phyloP scores from a whole-genome alignment of 2,888 invertebrate genomes.

The Alsophila aescularia region DNA sequence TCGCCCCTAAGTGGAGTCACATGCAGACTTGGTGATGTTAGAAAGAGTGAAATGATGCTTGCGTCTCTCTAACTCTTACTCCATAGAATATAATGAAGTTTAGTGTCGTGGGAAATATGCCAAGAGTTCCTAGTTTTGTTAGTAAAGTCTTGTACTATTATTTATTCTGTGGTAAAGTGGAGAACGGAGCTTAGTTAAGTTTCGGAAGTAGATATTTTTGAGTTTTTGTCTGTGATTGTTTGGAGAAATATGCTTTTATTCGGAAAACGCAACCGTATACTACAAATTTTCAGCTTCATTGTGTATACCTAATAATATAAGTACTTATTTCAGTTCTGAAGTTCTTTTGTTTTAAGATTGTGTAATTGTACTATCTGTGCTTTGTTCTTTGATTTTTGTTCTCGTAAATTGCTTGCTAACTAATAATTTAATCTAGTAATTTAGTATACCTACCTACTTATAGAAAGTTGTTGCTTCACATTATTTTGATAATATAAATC shows the following conservation, averaged over 20 bases:
- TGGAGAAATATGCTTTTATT: neutral
- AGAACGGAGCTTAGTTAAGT: slow-evolving; percentile 52
- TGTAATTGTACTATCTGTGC: no score
- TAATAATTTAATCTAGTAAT: no score
- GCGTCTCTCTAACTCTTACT: slow-evolving; percentile 37
- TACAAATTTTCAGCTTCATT: neutral
- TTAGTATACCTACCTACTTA: no score
- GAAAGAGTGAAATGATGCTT: slow-evolving; percentile 32
- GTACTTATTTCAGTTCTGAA: neutral
- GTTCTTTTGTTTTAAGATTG: neutral
- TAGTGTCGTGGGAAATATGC: slow-evolving; percentile 61
- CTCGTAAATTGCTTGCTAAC: no score
- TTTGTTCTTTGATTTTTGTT: no score
- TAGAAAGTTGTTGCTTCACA: no score
- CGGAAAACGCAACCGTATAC: neutral
- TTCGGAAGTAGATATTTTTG: slow-evolving; percentile 37
- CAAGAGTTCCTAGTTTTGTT: slow-evolving; percentile 57
- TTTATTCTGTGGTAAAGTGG: no score
- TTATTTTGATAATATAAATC: neutral
- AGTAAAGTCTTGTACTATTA: no score
- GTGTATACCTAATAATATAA: neutral
- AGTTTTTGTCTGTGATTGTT: slow-evolving; percentile 32
- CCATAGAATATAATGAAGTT: slow-evolving; percentile 56
- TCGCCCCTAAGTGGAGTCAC: slow-evolving; percentile 20
- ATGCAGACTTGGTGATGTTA: slow-evolving; percentile 20